Base-by-base conservation (phyloP, 2,888 invertebrate species). In the Agrochola circellaris region DNA sequence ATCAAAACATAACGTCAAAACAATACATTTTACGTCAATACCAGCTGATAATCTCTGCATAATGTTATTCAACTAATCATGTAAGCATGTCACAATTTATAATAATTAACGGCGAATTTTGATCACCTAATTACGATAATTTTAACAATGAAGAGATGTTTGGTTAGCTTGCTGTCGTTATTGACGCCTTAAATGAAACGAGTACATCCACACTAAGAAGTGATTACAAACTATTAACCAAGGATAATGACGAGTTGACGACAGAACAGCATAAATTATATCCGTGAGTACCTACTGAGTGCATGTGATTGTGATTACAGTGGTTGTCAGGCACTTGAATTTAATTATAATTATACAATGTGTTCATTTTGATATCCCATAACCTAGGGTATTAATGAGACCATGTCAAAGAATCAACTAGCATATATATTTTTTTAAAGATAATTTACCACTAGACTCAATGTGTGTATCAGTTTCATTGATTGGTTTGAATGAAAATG, bases 111-210 rank as follows among this genome's bases (percentile, higher is more conserved):
- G 56, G 58, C 34, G 72, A 82, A 69, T 76, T 62, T 77, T 81
- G 73, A 82, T 82, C 70, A 30, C 54, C 11, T 77, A 34, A 79
- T 83, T 77, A 84, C 81, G 76, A 82, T 87, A 86, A 84, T 73
- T 79, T 70, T 80, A 23, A 68, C 76, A 86, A 73, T 82, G 56
- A 74, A 76, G 45, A 71, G n/a, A 34, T 75, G 38, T 86, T 84
- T 75, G 73, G 73, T 86, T 67, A 61, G 56, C 17, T 78, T 69
- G 48, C 1, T 61, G 30, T 75, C 73, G 65, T 75, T 68, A 75
- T 61, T 72, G 58, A 64, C 68, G 68, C 75, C 71, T 66, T 51
- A 69, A 68, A 60, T 54, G 30, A 60, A 70, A 34, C n/a, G 48
- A 60, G 69, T 69, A 70, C 72, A 68, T 26, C 38, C 11, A 68